Percentiles rank a stretch among this genome's conserved stretches.
phyloP scores from a whole-genome alignment of 2,113 vertebrate species.

The Engraulis encrasicolus region DNA sequence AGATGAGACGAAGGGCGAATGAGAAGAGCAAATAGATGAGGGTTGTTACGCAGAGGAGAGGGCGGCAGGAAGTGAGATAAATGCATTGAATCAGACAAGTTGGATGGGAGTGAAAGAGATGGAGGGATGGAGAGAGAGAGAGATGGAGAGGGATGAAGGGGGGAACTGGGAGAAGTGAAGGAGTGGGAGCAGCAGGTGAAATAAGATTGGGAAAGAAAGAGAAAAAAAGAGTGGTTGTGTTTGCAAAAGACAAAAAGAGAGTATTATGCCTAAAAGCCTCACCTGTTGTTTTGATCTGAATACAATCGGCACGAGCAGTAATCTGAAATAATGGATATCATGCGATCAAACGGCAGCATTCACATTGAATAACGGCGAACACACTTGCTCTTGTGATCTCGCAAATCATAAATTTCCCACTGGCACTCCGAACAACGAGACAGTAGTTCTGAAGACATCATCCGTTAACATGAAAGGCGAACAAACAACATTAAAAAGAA shows the following conservation, averaged over 20 bases:
- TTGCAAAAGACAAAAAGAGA: neutral
- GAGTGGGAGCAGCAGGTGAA: conserved; percentile 17
- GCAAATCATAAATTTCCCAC: neutral
- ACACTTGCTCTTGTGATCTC: neutral
- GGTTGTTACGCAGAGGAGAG: neutral
- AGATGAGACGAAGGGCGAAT: neutral
- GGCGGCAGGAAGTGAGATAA: neutral
- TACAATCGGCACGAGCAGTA: neutral
- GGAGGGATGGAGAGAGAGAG: conserved; percentile 28
- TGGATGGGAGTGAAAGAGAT: neutral
- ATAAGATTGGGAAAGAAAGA: neutral
- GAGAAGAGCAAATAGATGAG: conserved; percentile 11
- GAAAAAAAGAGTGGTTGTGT: neutral
- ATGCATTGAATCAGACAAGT: neutral
- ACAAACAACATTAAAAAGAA: conserved; percentile 26
- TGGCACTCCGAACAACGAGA: too few relatives aligned
- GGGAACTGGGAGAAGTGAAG: conserved; percentile 11
- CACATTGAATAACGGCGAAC: neutral
- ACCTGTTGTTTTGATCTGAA: neutral
- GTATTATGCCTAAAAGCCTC: neutral
- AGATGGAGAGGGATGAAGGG: conserved; percentile 45
- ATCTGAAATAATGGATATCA: neutral
- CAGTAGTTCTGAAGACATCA: neutral
- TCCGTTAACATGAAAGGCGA: neutral
- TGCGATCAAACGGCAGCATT: neutral